Evolutionary conservation across 2,797 vertebrate species (phyloP).

Genomic region (Smutsia temminckii): DNA sequence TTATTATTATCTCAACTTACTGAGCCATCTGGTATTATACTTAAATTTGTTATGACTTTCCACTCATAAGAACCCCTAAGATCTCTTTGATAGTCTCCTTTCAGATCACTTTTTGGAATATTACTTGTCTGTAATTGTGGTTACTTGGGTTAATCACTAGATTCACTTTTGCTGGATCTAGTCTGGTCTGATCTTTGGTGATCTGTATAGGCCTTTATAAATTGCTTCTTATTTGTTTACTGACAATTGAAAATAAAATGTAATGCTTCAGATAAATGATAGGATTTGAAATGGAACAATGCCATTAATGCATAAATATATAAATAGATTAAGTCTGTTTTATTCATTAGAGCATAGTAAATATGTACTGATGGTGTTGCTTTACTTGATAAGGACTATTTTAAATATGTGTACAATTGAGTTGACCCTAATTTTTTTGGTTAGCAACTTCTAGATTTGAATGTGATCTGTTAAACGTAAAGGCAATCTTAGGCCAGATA

Average conservation of each 20-base stretch:
- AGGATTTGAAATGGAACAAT: conserved; percentile 50
- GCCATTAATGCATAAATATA: background rate
- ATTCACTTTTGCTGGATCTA: background rate
- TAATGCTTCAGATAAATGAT: background rate
- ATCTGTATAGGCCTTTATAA: accelerated
- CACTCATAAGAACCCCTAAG: conserved; percentile 45
- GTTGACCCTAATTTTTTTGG: background rate
- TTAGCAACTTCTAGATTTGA: conserved; percentile 18
- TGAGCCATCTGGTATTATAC: conserved; percentile 32
- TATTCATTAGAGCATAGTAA: background rate
- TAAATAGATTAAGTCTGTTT: background rate
- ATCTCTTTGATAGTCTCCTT: conserved; percentile 8
- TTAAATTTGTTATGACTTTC: conserved; percentile 65
- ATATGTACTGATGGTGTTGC: background rate
- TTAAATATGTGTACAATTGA: background rate
- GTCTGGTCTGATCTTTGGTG: conserved; percentile 29
- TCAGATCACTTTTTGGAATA: background rate
- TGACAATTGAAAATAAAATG: conserved; percentile 36
- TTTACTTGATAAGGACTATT: conserved; percentile 21
- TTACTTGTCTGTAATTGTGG: background rate
- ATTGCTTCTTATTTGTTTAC: background rate
- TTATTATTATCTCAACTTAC: background rate
- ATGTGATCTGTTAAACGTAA: background rate
- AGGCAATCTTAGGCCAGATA: background rate
- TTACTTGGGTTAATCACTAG: background rate